phyloP scores from a whole-genome alignment of 2,888 invertebrate genomes.

The Apantesis nais region DNA sequence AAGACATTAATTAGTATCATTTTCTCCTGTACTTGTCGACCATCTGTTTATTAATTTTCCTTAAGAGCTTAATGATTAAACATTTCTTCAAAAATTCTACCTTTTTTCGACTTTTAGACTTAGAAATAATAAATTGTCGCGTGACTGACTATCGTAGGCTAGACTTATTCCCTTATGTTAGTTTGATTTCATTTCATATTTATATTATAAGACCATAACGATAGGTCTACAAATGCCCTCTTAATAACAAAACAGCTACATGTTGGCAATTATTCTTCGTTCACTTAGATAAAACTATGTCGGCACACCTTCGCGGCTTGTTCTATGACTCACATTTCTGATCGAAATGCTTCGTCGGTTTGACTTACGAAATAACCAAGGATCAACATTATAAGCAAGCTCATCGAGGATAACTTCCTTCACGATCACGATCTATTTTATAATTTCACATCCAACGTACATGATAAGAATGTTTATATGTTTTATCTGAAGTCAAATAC shows the following conservation, averaged over 20 bases:
- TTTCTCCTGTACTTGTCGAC: not conserved
- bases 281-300: slow-evolving; percentile 29
- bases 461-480: slow-evolving; percentile 36
- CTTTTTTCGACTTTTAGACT: not conserved
- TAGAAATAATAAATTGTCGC: not conserved
- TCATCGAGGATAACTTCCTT: slow-evolving; percentile 66
- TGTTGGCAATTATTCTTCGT: slow-evolving; percentile 42
- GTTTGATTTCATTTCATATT: not conserved
- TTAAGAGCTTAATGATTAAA: no score
- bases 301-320: slow-evolving; percentile 40
- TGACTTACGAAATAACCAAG: slow-evolving; percentile 63
- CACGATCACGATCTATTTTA: slow-evolving; percentile 59
- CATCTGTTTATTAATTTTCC: not conserved
- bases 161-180: not conserved
- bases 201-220: not conserved
- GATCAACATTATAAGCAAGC: slow-evolving; percentile 58
- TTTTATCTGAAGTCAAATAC: not conserved
- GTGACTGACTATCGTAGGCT: not conserved
- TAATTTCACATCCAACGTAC: slow-evolving; percentile 53
- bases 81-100: not conserved
- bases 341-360: slow-evolving; percentile 64
- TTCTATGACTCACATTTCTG: slow-evolving; percentile 59
- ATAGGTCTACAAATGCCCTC: not conserved
- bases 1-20: not conserved
- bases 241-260: not conserved